Evolutionary conservation across 2,888 invertebrate species (phyloP).

Genomic region (Euplexia lucipara): DNA sequence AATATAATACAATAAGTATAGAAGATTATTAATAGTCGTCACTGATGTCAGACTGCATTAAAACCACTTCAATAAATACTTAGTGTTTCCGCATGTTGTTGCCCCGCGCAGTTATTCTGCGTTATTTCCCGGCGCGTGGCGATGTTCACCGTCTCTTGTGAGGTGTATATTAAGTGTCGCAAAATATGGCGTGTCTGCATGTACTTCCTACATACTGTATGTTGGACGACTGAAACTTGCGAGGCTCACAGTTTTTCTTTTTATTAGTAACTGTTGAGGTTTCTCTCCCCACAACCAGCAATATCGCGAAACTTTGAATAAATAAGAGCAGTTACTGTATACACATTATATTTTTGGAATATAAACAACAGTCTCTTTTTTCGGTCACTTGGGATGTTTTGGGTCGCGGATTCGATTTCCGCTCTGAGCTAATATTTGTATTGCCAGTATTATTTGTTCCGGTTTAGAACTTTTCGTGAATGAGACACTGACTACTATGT

Average conservation of each 20-base stretch:
- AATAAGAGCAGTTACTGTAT: neutral
- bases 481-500: neutral
- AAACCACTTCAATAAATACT: no score
- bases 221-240: neutral
- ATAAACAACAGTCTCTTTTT: neutral
- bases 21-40: no score
- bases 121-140: conserved; percentile 18
- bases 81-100: neutral
- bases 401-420: conserved; percentile 16
- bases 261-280: conserved; percentile 3
- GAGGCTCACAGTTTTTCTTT: conserved; percentile 6
- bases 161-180: conserved; percentile 19
- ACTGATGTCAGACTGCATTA: no score
- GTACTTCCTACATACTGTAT: neutral
- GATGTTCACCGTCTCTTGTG: conserved; percentile 5
- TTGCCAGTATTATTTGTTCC: neutral
- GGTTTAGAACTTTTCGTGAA: neutral
- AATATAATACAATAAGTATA: no score
- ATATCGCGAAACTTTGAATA: conserved; percentile 5
- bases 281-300: neutral
- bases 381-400: neutral
- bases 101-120: neutral
- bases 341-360: conserved; percentile 8
- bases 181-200: conserved; percentile 7
- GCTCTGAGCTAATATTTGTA: conserved; percentile 5